A percentile compares a stretch with the other conserved stretches of the same genome.
Evolutionary conservation across 2,888 invertebrate species (phyloP).

Genomic region (Chymomyza amoena): DNA sequence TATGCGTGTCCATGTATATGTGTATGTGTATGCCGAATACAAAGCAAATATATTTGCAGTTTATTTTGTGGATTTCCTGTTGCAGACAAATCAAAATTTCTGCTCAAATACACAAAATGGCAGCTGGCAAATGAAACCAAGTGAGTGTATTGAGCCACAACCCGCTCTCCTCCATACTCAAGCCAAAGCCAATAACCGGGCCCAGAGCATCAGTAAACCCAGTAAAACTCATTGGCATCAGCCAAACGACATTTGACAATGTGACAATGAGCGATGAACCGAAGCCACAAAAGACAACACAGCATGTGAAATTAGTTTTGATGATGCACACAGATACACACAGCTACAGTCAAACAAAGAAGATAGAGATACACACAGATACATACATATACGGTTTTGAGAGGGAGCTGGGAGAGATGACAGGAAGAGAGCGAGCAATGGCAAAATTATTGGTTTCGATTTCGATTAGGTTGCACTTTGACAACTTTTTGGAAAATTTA

Average conservation of each 20-base stretch:
- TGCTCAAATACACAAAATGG: constrained; percentile 54
- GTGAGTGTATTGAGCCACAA: constrained; percentile 32
- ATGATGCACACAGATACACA: constrained; percentile 15
- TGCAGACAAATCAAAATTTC: constrained; percentile 70
- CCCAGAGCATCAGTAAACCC: constrained; percentile 15
- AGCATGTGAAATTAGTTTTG: constrained; percentile 58
- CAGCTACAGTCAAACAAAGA: not conserved
- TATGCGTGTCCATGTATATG: not conserved
- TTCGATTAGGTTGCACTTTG: constrained; percentile 20
- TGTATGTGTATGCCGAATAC: constrained; percentile 27
- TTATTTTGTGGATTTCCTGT: constrained; percentile 67
- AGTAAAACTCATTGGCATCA: not conserved
- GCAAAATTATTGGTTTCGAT: constrained; percentile 32
- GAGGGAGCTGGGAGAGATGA: not conserved
- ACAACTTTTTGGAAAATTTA: constrained; percentile 10
- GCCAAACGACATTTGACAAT: constrained; percentile 40
- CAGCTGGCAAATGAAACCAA: constrained; percentile 47
- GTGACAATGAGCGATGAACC: constrained; percentile 56
- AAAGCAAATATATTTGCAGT: constrained; percentile 62
- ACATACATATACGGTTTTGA: not conserved
- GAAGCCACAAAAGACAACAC: constrained; percentile 63
- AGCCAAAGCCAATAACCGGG: not conserved
- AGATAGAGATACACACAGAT: constrained; percentile 8
- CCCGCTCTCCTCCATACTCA: not conserved
- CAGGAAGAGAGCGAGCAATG: not conserved